A percentile compares a stretch with the other conserved stretches of the same genome.
These are phyloP conservation scores for Torymus tubicola DNA, from an alignment of 2,888 invertebrate species.

Conservation along the genomic window DNA sequence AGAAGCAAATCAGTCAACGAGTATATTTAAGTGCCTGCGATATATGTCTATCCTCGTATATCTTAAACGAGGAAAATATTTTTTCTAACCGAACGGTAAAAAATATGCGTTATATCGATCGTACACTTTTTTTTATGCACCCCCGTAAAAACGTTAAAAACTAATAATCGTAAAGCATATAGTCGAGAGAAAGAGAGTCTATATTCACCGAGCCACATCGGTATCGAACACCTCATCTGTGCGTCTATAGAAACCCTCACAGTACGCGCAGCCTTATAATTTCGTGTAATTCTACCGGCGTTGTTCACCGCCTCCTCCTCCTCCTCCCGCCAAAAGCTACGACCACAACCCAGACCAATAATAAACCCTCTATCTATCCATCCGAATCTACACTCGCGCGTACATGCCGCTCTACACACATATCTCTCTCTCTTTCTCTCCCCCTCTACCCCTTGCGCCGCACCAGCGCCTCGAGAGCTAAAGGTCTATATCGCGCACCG, in stretches of 20 bases:
- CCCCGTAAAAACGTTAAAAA: too few species aligned
- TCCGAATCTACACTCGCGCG: conserved; percentile 32
- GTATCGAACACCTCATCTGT: background rate
- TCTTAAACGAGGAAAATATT: too few species aligned
- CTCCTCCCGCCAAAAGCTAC: background rate
- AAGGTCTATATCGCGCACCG: conserved; percentile 76
- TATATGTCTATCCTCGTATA: too few species aligned
- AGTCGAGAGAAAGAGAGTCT: too few species aligned
- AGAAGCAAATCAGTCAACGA: too few species aligned
- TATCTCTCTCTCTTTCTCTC: conserved; percentile 35
- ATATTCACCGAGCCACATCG: background rate
- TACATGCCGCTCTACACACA: background rate
- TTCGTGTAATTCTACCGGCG: conserved; percentile 2
- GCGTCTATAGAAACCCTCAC: background rate
- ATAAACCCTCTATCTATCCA: conserved; percentile 45
- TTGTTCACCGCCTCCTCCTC: too few species aligned
- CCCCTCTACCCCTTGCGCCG: background rate
- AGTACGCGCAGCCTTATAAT: conserved; percentile 9
- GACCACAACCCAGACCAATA: conserved; percentile 22
- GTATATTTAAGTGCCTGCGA: too few species aligned
- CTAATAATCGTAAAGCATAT: too few species aligned
- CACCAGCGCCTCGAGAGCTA: conserved; percentile 61
- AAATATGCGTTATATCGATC: too few species aligned
- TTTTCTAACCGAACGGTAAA: too few species aligned
- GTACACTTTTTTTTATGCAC: too few species aligned